These are phyloP conservation scores for Mormyrus proboscirostris DNA, from an alignment of 2,797 vertebrate genomes.

Conservation along the genomic window DNA sequence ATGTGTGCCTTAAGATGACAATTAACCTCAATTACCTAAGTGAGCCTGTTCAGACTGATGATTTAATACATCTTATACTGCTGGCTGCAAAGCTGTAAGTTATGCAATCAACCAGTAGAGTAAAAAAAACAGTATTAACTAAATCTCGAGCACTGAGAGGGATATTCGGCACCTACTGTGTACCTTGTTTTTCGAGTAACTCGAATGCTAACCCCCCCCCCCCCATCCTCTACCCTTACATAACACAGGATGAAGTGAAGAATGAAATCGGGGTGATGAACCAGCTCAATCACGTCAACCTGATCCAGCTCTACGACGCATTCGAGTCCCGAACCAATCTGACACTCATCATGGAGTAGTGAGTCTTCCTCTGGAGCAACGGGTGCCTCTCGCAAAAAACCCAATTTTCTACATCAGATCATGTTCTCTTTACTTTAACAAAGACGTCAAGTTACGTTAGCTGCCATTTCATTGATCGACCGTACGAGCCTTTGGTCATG, in stretches of 20 bases:
- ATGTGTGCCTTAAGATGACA: background rate
- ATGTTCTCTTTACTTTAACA: background rate
- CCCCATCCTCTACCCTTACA: background rate
- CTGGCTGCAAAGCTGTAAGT: background rate
- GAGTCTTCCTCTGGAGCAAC: constrained; percentile 43
- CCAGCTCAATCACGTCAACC: constrained; percentile 74
- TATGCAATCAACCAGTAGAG: background rate
- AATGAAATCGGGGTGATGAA: constrained; percentile 84
- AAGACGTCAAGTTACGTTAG: background rate
- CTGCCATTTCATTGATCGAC: background rate
- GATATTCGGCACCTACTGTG: background rate
- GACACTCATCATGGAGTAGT: constrained; percentile 82
- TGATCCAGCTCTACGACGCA: constrained; percentile 82
- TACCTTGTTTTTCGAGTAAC: background rate
- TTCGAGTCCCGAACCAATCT: constrained; percentile 73
- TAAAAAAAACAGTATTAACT: background rate
- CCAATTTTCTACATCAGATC: background rate
- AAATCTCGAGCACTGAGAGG: background rate
- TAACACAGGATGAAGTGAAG: constrained; percentile 73
- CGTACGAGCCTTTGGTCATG: background rate
- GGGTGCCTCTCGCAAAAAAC: background rate
- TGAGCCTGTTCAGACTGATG: background rate
- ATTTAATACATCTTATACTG: background rate
- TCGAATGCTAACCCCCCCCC: background rate
- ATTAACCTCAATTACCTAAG: background rate